Evolutionary conservation across 2,888 invertebrate species (phyloP).

Genomic region (Chesias legatella): DNA sequence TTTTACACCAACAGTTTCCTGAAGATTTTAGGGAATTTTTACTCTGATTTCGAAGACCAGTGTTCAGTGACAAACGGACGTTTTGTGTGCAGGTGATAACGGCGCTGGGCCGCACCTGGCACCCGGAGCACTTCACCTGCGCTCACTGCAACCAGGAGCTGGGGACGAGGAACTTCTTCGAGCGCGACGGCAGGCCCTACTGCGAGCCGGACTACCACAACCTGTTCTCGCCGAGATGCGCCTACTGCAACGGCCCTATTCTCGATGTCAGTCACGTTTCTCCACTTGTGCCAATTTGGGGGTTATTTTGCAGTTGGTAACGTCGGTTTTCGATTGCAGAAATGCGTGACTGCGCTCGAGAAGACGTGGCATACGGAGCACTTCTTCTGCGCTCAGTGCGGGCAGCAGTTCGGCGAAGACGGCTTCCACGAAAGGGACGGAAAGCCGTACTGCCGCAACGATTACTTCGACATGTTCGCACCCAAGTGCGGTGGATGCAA

Average conservation of each 20-base stretch:
- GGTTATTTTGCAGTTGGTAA: constrained; percentile 28
- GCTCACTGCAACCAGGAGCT: constrained; percentile 97
- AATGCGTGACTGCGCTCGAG: constrained; percentile 98
- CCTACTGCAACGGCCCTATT: constrained; percentile 99
- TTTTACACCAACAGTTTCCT: neutral
- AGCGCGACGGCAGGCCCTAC: constrained; percentile 97
- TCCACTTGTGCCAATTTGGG: constrained; percentile 1
- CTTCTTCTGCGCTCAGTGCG: constrained; percentile 99
- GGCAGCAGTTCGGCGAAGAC: constrained; percentile 97
- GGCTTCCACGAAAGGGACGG: constrained; percentile 98
- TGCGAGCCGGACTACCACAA: constrained; percentile 99
- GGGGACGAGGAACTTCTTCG: constrained; percentile 99
- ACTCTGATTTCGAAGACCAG: neutral
- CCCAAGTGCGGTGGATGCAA: constrained; percentile 98
- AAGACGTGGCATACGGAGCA: constrained; percentile 99
- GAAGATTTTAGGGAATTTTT: no score
- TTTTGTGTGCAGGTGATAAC: constrained; percentile 87
- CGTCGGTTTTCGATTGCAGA: constrained; percentile 81
- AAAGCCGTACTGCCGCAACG: constrained; percentile 96
- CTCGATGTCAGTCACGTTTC: constrained; percentile 89
- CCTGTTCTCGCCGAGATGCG: constrained; percentile 98
- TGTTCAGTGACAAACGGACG: constrained; percentile 29
- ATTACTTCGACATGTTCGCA: constrained; percentile 98
- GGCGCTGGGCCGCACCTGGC: constrained; percentile 98
- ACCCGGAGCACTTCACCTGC: constrained; percentile 99